Percentiles rank a stretch among this genome's conserved stretches.
Conservation (phyloP, 2,888 invertebrate species). For the Odontocerum albicorne region DNA sequence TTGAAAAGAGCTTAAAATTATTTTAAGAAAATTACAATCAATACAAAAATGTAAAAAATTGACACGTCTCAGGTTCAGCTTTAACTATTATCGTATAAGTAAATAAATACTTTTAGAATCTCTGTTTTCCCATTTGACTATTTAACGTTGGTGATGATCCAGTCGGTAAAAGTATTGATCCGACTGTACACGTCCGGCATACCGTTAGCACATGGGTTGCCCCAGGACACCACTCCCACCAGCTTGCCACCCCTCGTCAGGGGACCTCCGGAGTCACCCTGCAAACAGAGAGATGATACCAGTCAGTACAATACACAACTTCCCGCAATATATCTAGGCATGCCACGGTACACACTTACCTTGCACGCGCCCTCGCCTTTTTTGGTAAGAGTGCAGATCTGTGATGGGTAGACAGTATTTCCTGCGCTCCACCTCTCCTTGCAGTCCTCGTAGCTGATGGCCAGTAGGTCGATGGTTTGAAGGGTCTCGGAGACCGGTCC, state of each 20-base stretch:
- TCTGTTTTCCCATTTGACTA: too few relatives aligned
- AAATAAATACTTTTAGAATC: too few relatives aligned
- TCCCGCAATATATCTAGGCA: too few relatives aligned
- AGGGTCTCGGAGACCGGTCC: constrained; percentile 55
- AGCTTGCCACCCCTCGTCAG: constrained; percentile 45
- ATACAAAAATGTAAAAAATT: background rate
- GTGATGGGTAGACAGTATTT: constrained; percentile 51
- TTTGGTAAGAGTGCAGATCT: constrained; percentile 62
- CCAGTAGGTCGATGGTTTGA: constrained; percentile 55
- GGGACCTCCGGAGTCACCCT: constrained; percentile 61
- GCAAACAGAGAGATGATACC: constrained; percentile 39
- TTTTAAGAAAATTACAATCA: too few relatives aligned
- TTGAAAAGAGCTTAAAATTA: too few relatives aligned
- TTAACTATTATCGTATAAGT: too few relatives aligned
- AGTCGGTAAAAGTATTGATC: too few relatives aligned
- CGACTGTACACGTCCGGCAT: too few relatives aligned
- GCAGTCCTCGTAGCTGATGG: constrained; percentile 54
- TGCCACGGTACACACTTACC: too few relatives aligned
- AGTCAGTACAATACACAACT: too few relatives aligned
- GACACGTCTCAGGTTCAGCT: too few relatives aligned
- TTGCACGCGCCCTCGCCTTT: constrained; percentile 65
- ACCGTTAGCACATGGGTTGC: constrained; percentile 55
- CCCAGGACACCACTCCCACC: constrained; percentile 58
- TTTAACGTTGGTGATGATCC: too few relatives aligned
- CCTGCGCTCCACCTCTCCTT: constrained; percentile 46